These are phyloP conservation scores for Punctoribates punctum DNA, from an alignment of 2,888 invertebrate genomes.

Conservation along the genomic window DNA sequence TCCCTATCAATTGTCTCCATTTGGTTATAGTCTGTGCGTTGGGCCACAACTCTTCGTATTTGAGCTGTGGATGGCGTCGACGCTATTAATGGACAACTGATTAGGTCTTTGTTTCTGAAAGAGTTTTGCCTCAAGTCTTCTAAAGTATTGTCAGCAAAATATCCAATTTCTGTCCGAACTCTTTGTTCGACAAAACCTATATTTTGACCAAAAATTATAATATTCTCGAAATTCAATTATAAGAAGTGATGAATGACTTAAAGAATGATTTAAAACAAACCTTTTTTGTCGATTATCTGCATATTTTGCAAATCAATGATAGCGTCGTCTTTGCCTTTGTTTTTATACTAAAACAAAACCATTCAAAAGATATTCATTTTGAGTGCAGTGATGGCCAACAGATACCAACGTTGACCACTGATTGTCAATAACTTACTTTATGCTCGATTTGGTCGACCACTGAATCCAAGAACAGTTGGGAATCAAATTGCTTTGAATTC, in stretches of 20 bases:
- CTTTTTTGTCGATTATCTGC: slow-evolving; percentile 15
- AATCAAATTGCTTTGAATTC: slow-evolving; percentile 26
- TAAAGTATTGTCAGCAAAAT: slow-evolving; percentile 29
- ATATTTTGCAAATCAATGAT: slow-evolving; percentile 22
- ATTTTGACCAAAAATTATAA: background rate
- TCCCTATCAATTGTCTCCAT: too few species aligned
- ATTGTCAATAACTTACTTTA: slow-evolving; percentile 14
- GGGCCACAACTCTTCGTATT: too few species aligned
- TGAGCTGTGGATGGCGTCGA: background rate
- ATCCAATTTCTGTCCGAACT: slow-evolving; percentile 1
- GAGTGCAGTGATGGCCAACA: too few species aligned
- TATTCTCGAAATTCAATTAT: background rate
- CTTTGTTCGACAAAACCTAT: background rate
- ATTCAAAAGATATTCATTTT: background rate
- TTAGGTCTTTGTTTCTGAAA: slow-evolving; percentile 3
- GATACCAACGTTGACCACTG: too few species aligned
- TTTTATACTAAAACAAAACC: slow-evolving; percentile 6
- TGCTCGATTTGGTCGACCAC: background rate
- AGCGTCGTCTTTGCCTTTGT: slow-evolving; percentile 3
- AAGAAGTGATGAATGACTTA: background rate
- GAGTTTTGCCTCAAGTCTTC: slow-evolving; percentile 25
- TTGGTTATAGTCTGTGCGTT: too few species aligned
- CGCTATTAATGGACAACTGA: background rate
- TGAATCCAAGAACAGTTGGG: background rate
- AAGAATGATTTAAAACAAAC: background rate